Base-by-base conservation (phyloP, 2,888 invertebrate species). In the Aspidiotus rigidus region DNA sequence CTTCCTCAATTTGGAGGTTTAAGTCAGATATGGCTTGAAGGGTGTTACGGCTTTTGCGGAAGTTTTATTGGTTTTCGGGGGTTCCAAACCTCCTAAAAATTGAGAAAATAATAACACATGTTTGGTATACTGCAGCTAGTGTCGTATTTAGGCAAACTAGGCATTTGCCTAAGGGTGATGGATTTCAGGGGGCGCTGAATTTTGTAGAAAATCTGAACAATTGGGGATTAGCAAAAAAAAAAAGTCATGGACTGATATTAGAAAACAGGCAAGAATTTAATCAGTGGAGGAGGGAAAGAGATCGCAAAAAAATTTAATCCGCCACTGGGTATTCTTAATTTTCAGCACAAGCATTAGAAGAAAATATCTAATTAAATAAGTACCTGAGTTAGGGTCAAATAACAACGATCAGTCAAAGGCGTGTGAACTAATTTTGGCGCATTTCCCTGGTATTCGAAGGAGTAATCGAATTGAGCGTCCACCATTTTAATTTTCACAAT, bases 401-500 rank as follows among this genome's bases (percentile, higher is more conserved):
- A 99, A 77, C 99, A 99, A 77, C 95, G 93, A 79, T 99, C 97
- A 16, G 98, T 98, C 69, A 98, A 81, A 44, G 92, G 90, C 0
- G 99, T 99, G 76, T 95, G 88, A 7, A 99, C 99, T 74, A 99
- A 83, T 79, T 96, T 96, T 55, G 89, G 86, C 2, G 90, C 88
- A 78, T 94, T 93, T n/a, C 99, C 99, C 75, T 98, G 89, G 78
- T 98, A 99, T 79, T 99, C 99, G 77, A 93, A 99, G 0, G 96
- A 93, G 79, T 99, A 99, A 40, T 89, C 85, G 81, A 99, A 93
- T 79, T 92, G 87, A 15, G 97, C 92, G 77, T 93, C 88, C 7
- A 92, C 97, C 89, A 98, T 97, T 79, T 86, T 86, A 69, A 93
- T 84, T 1, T 86, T 80, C 13, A 90, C 86, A 70, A 84, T 83